Evolutionary conservation across 1,140 invertebrate species (phyloP).

Genomic region (Pollicipes pollicipes): DNA sequence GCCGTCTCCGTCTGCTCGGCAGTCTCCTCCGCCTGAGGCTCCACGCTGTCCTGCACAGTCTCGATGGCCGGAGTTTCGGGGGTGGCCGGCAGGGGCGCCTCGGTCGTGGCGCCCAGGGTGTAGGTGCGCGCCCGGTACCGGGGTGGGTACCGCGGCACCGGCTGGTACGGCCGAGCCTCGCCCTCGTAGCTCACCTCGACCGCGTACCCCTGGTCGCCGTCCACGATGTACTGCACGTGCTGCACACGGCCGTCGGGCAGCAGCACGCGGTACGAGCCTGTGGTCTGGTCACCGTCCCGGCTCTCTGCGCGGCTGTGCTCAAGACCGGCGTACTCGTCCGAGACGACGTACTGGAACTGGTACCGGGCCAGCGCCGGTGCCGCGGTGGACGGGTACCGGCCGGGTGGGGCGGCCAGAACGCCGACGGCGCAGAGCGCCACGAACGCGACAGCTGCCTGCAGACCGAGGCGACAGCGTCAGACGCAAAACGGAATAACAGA

Average conservation of each 20-base stretch:
- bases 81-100: neutral
- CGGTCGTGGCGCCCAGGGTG: neutral
- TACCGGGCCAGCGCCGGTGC: constrained; percentile 8
- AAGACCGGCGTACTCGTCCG: constrained; percentile 17
- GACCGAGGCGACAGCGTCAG: no score
- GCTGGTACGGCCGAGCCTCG: constrained; percentile 6
- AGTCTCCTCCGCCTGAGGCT: neutral
- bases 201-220: constrained; percentile 19
- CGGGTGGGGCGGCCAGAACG: neutral
- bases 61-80: neutral
- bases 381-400: no score
- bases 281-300: constrained; percentile 18
- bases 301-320: constrained; percentile 19
- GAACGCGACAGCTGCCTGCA: no score
- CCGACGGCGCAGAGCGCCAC: no score
- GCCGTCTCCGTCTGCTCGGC: no score
- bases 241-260: constrained; percentile 21
- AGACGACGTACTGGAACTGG: constrained; percentile 19
- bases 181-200: constrained; percentile 18
- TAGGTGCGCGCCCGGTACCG: neutral
- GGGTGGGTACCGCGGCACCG: constrained; percentile 7
- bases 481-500: no score
- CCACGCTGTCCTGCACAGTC: neutral
- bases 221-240: constrained; percentile 17
- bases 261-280: constrained; percentile 19